Percentiles rank a stretch among this genome's conserved stretches.
Evolutionary conservation across 2,888 invertebrate species (phyloP).

Genomic region (Branchipolynoe longqiensis): DNA sequence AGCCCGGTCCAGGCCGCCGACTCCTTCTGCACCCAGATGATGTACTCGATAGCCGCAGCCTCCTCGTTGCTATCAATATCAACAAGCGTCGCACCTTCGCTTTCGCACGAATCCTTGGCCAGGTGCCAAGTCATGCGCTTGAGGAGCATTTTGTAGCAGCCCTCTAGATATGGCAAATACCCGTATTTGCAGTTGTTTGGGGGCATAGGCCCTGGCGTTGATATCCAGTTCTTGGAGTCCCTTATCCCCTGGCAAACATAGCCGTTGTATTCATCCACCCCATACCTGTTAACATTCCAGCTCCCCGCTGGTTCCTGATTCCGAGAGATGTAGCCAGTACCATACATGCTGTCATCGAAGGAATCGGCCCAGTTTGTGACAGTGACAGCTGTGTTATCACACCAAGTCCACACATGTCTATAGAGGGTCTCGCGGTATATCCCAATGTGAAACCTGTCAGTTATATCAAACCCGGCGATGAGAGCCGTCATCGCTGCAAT

Average conservation of each 20-base stretch:
- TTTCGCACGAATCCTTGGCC: conserved; percentile 10
- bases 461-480: neutral
- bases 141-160: neutral
- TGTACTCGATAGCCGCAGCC: conserved; percentile 56
- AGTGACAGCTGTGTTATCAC: neutral
- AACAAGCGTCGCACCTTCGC: conserved; percentile 51
- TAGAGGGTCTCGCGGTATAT: neutral
- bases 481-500: neutral
- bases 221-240: neutral
- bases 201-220: neutral
- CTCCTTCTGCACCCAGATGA: neutral
- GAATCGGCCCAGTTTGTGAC: neutral
- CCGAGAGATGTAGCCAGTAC: neutral
- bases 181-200: neutral
- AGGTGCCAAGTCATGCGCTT: conserved; percentile 5
- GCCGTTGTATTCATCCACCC: neutral
- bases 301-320: neutral
- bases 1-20: conserved; percentile 55
- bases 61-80: conserved; percentile 59
- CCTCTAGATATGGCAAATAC: neutral
- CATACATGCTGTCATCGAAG: neutral
- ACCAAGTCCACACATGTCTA: neutral
- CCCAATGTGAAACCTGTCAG: neutral
- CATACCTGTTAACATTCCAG: neutral
- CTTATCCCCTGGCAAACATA: conserved; percentile 6